Percentiles rank a stretch among this genome's conserved stretches.
Conservation (phyloP, 2,113 vertebrate species). For the Syngnathus floridae region DNA sequence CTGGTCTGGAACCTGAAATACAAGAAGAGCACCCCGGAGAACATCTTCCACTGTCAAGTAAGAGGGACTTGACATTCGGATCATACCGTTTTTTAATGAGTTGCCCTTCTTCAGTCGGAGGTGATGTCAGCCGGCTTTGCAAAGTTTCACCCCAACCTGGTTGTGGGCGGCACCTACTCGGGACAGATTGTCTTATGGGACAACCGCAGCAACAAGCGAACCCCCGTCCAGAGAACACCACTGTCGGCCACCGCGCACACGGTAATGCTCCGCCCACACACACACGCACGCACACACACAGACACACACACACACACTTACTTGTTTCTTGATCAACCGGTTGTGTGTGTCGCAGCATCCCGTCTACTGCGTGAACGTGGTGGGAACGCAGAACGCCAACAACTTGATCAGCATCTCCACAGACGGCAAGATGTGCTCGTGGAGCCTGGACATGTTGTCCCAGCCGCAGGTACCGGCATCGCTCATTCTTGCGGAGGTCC, state of each 20-base stretch:
- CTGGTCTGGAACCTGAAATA: constrained; percentile 99
- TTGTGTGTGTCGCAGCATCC: constrained; percentile 43
- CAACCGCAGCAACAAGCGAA: constrained; percentile 97
- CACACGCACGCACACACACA: not conserved
- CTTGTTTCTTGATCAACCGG: not conserved
- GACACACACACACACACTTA: not conserved
- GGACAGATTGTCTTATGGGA: constrained; percentile 98
- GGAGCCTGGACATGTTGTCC: constrained; percentile 90
- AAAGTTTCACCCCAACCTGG: constrained; percentile 95
- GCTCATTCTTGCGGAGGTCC: not conserved
- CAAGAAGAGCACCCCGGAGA: constrained; percentile 93
- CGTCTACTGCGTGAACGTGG: constrained; percentile 61
- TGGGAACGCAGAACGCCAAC: constrained; percentile 90
- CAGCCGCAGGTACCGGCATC: constrained; percentile 47
- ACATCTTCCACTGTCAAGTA: constrained; percentile 98
- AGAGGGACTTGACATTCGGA: not conserved
- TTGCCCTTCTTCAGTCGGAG: constrained; percentile 75
- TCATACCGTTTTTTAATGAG: no score
- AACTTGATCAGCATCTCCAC: constrained; percentile 97
- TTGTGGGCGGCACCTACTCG: constrained; percentile 95
- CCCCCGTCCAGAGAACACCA: constrained; percentile 93
- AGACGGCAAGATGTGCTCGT: constrained; percentile 95
- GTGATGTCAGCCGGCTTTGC: constrained; percentile 97
- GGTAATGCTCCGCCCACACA: constrained; percentile 61
- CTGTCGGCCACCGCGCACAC: constrained; percentile 96